These are phyloP conservation scores for Ditylenchus dipsaci DNA, from an alignment of 1,140 invertebrate genomes.

Conservation along the genomic window DNA sequence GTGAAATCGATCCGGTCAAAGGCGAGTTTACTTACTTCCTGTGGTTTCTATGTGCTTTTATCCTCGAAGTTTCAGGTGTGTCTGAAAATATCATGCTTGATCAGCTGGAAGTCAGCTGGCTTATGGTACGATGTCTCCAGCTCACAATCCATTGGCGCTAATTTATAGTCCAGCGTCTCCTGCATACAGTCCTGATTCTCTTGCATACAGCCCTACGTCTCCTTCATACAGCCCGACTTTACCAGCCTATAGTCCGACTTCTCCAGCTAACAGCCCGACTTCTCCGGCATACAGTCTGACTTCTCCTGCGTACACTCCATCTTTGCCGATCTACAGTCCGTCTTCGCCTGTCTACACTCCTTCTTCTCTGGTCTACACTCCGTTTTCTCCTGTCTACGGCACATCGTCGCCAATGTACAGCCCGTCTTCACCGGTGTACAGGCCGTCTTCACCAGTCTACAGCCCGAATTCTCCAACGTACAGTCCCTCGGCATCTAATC, in stretches of 20 bases:
- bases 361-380: too few species aligned
- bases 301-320: slow-evolving; percentile 66
- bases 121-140: slow-evolving; percentile 94
- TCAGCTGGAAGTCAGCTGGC: slow-evolving; percentile 94
- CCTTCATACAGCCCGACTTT: slow-evolving; percentile 63
- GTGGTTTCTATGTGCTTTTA: background rate
- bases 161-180: slow-evolving; percentile 68
- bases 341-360: slow-evolving; percentile 52
- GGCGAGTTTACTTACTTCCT: slow-evolving; percentile 64
- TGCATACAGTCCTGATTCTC: too few species aligned
- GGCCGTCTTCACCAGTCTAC: too few species aligned
- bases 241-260: slow-evolving; percentile 64
- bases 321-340: slow-evolving; percentile 63
- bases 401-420: too few species aligned
- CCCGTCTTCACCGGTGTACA: too few species aligned
- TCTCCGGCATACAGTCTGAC: slow-evolving; percentile 73
- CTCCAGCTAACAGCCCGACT: slow-evolving; percentile 67
- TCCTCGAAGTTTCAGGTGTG: slow-evolving; percentile 63
- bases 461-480: too few species aligned
- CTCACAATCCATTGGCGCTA: slow-evolving; percentile 65
- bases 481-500: too few species aligned
- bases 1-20: slow-evolving; percentile 93
- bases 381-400: too few species aligned
- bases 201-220: slow-evolving; percentile 63
- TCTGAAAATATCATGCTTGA: slow-evolving; percentile 99